Base-by-base conservation (phyloP, 2,113 vertebrate species). In the Uria lomvia region DNA sequence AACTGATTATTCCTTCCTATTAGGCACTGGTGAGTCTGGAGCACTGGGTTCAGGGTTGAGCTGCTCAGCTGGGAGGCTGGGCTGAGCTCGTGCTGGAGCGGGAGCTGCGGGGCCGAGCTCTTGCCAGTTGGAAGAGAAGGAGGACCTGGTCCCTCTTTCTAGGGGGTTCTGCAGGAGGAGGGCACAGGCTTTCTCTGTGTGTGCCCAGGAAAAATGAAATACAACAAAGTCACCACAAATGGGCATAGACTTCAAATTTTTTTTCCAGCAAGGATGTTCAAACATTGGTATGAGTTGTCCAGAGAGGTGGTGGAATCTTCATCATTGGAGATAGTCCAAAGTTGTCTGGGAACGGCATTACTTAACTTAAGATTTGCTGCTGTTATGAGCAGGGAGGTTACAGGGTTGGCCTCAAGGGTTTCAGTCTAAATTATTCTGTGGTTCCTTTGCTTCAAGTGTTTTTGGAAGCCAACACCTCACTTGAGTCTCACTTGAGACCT, bases 11-110 rank as follows among this genome's bases (percentile, higher is more conserved):
- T 45, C 43, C 72, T 79, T 5, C 2, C 15, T 32, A 0, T 29
- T 26, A 2, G 32, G 63, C 36, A 30, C 34, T 26, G 30, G 18
- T 29, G 42, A 32, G 17, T 21, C 34, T 40, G 55, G 30, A 34
- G 32, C 14, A 3, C 8, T 34, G 75, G 16, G 13, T 38, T 75
- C 56, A 13, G 1, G 13, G 32, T 14, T 12, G 12, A 45, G 22
- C 58, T 29, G 7, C 42, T 34, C 27, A 18, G 30, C 0, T 12
- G 12, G 52, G 16, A 15, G 70, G 3, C 15, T 24, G 30, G 36
- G 50, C 13, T 13, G 27, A 40, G 9, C 2, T n/a, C 0, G 3
- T 26, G 43, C 24, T 5, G 0, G 7, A 14, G 58, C 0, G 1
- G 29, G 58, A 27, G 24, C 63, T n/a, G 42, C 0, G 4, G 56